Conservation (phyloP, 2,113 vertebrate genomes). For the Nesoenas mayeri region DNA sequence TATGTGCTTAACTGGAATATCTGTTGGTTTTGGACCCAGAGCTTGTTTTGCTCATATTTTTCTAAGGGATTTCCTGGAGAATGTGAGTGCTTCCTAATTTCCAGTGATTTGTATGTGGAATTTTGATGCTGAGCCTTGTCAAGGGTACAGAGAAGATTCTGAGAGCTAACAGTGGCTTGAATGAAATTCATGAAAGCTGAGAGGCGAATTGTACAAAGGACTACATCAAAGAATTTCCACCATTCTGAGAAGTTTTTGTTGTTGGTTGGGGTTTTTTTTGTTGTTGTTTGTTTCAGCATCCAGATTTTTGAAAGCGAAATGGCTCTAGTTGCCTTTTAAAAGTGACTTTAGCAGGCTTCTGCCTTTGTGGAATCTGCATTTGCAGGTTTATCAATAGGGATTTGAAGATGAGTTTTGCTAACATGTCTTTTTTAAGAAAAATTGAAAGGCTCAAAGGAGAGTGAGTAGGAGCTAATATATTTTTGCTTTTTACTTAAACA, state of each 20-base stretch:
- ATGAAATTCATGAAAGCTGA: conserved; percentile 32
- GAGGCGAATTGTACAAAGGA: neutral
- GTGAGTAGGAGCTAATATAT: neutral
- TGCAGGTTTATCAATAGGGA: neutral
- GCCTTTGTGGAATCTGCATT: neutral
- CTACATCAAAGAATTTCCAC: conserved; percentile 12
- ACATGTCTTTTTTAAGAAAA: neutral
- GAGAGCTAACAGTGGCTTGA: neutral
- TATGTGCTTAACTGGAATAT: rapidly evolving
- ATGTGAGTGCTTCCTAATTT: neutral
- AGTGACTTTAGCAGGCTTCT: neutral
- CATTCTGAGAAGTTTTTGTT: neutral
- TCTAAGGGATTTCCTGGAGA: neutral
- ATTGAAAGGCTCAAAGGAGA: neutral
- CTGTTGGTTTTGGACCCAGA: neutral
- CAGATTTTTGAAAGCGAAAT: neutral
- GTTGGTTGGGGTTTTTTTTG: neutral
- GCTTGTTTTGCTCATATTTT: neutral
- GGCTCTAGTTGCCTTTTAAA: neutral
- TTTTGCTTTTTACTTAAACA: neutral
- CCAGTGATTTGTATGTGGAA: neutral
- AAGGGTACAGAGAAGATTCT: neutral
- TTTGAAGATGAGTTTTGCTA: neutral
- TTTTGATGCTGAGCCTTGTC: neutral
- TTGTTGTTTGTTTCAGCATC: neutral